Conservation (phyloP, 2,888 invertebrate species). For the Dicyrtoma fusca region DNA sequence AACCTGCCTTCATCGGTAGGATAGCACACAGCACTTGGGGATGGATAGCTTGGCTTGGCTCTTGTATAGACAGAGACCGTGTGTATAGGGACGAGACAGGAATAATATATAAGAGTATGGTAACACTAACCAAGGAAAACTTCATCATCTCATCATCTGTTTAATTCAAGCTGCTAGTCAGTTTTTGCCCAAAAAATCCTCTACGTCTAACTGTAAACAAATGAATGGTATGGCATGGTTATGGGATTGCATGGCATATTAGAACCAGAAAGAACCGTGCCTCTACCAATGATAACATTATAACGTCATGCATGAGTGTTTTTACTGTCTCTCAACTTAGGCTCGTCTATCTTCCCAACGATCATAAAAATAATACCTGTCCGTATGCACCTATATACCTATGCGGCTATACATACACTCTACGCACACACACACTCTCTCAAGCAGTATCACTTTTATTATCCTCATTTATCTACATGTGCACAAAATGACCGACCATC, state of each 20-base stretch:
- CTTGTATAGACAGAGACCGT: not conserved
- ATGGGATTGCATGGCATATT: no score
- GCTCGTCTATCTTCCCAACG: constrained; percentile 1
- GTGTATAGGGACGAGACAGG: not conserved
- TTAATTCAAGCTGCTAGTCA: constrained; percentile 35
- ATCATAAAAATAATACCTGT: constrained; percentile 6
- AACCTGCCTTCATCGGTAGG: no score
- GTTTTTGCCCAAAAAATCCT: constrained; percentile 41
- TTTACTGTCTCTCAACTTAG: constrained; percentile 26
- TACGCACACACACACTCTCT: not conserved
- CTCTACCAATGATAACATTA: constrained; percentile 29
- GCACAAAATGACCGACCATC: not conserved
- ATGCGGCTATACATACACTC: not conserved
- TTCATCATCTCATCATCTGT: constrained; percentile 36
- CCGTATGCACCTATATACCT: not conserved
- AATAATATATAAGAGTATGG: no score
- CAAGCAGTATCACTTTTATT: not conserved
- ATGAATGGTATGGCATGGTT: constrained; percentile 30
- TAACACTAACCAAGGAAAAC: constrained; percentile 7
- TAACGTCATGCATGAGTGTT: constrained; percentile 33
- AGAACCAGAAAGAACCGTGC: constrained; percentile 35
- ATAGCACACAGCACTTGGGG: no score
- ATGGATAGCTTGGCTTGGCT: no score
- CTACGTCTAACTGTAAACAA: constrained; percentile 43
- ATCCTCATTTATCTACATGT: not conserved